Evolutionary conservation across 2,797 vertebrate species (phyloP).

Genomic region (Chlorospingus semifuscus): DNA sequence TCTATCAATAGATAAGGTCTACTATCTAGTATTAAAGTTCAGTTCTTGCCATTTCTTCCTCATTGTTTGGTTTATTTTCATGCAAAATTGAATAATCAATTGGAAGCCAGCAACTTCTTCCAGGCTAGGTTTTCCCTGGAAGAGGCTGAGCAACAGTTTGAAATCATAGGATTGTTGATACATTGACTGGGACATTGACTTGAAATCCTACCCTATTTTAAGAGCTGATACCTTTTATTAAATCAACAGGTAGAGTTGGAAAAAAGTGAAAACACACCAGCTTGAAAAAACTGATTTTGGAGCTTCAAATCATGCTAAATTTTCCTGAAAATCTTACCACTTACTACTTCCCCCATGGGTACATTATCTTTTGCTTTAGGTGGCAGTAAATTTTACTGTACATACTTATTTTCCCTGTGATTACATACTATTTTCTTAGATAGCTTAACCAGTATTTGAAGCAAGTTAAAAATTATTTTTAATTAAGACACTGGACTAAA

Average conservation of each 20-base stretch:
- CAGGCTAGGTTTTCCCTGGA: not conserved
- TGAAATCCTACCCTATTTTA: not conserved
- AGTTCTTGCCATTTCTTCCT: not conserved
- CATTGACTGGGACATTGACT: not conserved
- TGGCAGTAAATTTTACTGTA: not conserved
- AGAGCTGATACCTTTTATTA: not conserved
- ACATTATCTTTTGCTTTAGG: not conserved
- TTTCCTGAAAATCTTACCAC: not conserved
- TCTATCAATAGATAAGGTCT: not conserved
- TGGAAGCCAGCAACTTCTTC: not conserved
- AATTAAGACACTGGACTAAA: not conserved
- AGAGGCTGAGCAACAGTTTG: not conserved
- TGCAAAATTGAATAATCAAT: not conserved
- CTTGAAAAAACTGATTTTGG: not conserved
- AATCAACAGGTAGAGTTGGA: not conserved
- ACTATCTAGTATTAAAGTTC: not conserved
- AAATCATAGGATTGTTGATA: not conserved
- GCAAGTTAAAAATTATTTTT: not conserved
- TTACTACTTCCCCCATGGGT: not conserved
- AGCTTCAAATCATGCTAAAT: not conserved
- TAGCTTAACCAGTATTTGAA: not conserved
- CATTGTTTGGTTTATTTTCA: not conserved
- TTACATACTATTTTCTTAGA: not conserved
- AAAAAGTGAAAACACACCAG: not conserved
- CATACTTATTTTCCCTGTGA: not conserved